Evolutionary conservation across 1,140 invertebrate genomes (phyloP), one percentile per base, ranked within the genome.

Genomic region (Cotesia vestalis): DNA sequence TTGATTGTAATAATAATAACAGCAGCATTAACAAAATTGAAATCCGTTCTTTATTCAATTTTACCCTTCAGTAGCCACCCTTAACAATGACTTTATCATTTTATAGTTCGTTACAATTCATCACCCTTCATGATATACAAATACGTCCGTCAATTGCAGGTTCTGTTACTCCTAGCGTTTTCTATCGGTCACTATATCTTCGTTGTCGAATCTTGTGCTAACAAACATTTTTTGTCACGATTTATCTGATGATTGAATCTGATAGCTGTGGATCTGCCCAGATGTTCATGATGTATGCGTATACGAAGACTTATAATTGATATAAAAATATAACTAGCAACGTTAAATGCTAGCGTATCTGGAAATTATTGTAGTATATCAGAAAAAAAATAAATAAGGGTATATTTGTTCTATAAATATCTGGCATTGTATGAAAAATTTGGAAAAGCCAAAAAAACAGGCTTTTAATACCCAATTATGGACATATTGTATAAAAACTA

Each of bases 91-190:
- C 71, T 64, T 57, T 4, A 57, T 57, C n/a, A 57, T 57, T 57
- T 57, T 20, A 46, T 12, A 57, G n/a, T 57, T 20, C 38, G 34
- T 46, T 60, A 14, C 55, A 51, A 69, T 27, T 69, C 67, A 53
- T 71, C 53, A 27, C 9, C 2, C 27, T 55, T 55, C 40, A 74
- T 74, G 64, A 77, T 61, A 63, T 77, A 77, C 60, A 77, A 82
- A 84, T 83, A 85, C 78, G 79, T 66, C 74, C 77, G 79, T 84
- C 81, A 79, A 81, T 81, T 78, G 79, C 77, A 74, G 79, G 72
- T 76, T 79, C 76, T 79, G 76, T 78, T 81, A 80, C 81, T 77
- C 67, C 53, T 74, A 73, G 78, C 76, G 77, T 40, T 17, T 46
- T 46, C 4, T 66, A 34, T 64, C 2, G 27, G 34, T 53, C 20